phyloP scores from a whole-genome alignment of 2,113 vertebrate genomes.

The Ophthalmolycus amberensis region DNA sequence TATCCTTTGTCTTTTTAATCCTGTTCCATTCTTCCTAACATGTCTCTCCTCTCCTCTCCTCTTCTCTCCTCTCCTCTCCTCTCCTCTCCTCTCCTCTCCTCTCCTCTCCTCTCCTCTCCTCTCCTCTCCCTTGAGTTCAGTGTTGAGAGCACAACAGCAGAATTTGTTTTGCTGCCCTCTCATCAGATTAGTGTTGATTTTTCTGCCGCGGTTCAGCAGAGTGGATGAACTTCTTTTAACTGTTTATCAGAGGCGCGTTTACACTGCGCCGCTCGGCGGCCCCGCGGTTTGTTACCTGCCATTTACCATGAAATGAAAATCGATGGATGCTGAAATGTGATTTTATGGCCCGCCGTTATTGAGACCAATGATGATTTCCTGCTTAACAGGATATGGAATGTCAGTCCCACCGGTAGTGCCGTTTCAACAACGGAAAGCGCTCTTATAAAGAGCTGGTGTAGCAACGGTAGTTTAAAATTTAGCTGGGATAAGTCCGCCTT shows the following conservation, averaged over 20 bases:
- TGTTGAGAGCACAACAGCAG: constrained; percentile 79
- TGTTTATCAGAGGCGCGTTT: constrained; percentile 85
- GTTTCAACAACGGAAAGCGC: constrained; percentile 28
- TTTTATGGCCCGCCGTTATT: constrained; percentile 72
- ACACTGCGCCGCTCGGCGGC: constrained; percentile 73
- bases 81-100: not conserved
- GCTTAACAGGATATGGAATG: constrained; percentile 75
- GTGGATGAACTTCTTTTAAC: constrained; percentile 87
- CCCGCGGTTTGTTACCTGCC: constrained; percentile 83
- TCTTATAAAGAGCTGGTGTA: constrained; percentile 10
- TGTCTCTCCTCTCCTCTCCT: constrained; percentile 10
- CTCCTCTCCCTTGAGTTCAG: constrained; percentile 37
- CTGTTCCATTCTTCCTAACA: not conserved
- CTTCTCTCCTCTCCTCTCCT: constrained; percentile 23
- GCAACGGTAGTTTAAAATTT: constrained; percentile 25
- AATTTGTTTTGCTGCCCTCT: constrained; percentile 90
- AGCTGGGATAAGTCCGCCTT: constrained; percentile 30
- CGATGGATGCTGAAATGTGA: constrained; percentile 79
- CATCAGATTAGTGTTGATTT: constrained; percentile 95
- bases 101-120: too few relatives aligned
- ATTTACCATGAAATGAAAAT: constrained; percentile 88
- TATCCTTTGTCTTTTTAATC: constrained; percentile 15
- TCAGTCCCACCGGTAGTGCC: constrained; percentile 58
- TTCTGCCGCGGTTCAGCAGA: constrained; percentile 85
- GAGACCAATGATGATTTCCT: constrained; percentile 74